phyloP scores from a whole-genome alignment of 2,797 vertebrate species.

The Muscicapa comitata region DNA sequence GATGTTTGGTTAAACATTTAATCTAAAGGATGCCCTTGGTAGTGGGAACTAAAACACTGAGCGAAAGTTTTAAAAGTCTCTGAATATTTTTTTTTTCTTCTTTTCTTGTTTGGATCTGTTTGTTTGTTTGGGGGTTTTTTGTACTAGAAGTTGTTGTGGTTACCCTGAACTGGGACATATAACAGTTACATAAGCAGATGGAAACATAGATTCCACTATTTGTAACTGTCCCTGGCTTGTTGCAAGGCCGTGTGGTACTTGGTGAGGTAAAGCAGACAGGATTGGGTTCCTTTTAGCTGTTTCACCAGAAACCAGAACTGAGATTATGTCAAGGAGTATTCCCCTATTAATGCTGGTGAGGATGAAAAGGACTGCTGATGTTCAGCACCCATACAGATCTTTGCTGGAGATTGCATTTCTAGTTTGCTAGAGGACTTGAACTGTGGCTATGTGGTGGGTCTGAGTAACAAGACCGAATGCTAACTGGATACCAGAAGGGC shows the following conservation, averaged over 20 bases:
- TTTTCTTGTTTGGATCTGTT: background rate
- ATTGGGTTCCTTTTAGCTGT: background rate
- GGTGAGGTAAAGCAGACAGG: background rate
- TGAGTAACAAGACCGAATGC: rapidly evolving
- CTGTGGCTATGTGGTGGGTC: background rate
- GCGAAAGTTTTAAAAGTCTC: background rate
- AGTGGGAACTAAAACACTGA: background rate
- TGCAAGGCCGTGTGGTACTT: rapidly evolving
- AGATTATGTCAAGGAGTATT: background rate
- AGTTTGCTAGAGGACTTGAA: background rate
- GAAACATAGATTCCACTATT: background rate
- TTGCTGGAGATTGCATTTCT: background rate
- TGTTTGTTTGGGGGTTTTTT: background rate
- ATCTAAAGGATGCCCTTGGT: background rate
- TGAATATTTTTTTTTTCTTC: background rate
- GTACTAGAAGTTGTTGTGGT: background rate
- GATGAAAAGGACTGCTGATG: background rate
- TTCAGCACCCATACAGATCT: background rate
- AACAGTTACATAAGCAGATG: background rate
- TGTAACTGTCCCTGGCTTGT: background rate
- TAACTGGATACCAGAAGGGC: background rate
- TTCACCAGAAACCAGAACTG: background rate
- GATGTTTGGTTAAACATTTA: background rate
- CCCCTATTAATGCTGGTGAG: rapidly evolving
- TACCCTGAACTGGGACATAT: background rate